These are phyloP conservation scores for Pyrocoelia pectoralis DNA, from an alignment of 2,888 invertebrate genomes.

Conservation along the genomic window DNA sequence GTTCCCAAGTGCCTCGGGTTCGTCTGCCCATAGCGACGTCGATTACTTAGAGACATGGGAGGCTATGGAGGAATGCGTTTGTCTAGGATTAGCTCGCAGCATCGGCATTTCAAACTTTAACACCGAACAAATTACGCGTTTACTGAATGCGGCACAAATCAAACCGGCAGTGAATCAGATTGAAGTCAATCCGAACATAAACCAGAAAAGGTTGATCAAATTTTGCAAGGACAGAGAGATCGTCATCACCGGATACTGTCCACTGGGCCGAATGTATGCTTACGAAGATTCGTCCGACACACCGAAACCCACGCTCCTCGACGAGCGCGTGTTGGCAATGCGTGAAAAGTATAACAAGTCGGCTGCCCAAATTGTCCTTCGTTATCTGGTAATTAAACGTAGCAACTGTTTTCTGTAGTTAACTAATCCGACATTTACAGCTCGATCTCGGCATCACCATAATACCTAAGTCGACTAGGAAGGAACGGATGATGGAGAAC, in stretches of 20 bases:
- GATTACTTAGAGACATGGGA: conserved; percentile 78
- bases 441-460: conserved; percentile 59
- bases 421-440: conserved; percentile 35
- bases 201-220: conserved; percentile 72
- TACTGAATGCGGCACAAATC: conserved; percentile 66
- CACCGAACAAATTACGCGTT: conserved; percentile 69
- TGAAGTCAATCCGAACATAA: conserved; percentile 71
- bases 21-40: conserved; percentile 62
- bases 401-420: background rate
- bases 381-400: conserved; percentile 66
- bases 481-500: conserved; percentile 73
- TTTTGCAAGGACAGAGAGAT: conserved; percentile 73
- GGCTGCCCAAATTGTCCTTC: conserved; percentile 68
- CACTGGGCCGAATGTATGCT: conserved; percentile 70
- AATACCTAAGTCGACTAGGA: conserved; percentile 85
- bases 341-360: conserved; percentile 70
- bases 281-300: conserved; percentile 59
- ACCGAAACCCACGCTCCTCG: conserved; percentile 64
- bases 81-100: conserved; percentile 69
- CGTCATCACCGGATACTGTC: conserved; percentile 75
- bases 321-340: conserved; percentile 63
- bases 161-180: conserved; percentile 72
- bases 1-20: conserved; percentile 60
- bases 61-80: conserved; percentile 76
- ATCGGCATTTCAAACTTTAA: conserved; percentile 87